Evolutionary conservation across 2,113 vertebrate genomes (phyloP), one percentile per base, ranked within the genome.

Genomic region (Smithornis capensis): DNA sequence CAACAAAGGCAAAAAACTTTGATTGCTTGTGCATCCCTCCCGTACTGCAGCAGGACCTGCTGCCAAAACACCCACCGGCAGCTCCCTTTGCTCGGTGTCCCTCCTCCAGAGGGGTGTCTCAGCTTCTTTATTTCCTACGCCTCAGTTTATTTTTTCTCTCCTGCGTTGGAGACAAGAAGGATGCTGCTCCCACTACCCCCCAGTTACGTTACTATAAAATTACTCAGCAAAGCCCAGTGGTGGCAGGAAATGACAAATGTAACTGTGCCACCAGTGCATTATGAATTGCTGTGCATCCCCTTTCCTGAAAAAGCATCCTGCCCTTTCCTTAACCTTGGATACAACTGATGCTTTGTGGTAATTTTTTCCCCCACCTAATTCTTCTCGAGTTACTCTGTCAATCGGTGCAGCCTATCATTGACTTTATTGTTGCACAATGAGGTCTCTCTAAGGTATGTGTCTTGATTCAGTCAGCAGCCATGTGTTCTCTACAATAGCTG

Each of bases 261-360:
- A 94, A 90, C 67, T 85, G 87, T 80, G 49, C 87, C 74, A 83
- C 73, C 71, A 25, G 38, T 74, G 76, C 49, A 9, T 89, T 92
- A 82, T 57, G 60, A 83, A 83, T 87, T 52, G 74, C 91, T 87
- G 78, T 77, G 69, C 69, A 59, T 92, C 75, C 86, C 89, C 23
- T 85, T 87, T 83, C 88, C 78, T 87, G 79, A 92, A 80, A 57
- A 89, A 67, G 53, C 79, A 75, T 93, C 95, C 89, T 91, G 94
- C 90, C 92, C 94, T 96, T 96, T 95, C 77, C 91, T 71, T 83
- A 91, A 92, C 79, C 88, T 94, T 95, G 92, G 91, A 29, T 75
- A 75, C 79, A 62, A 65, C 56, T 37, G 91, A 76, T 81, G 82
- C 68, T 89, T 80, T 78, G 74, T 68, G 10, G 81, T 57, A 47